Evolutionary conservation across 2,797 vertebrate genomes (phyloP).

Genomic region (Sebastes vulpes): DNA sequence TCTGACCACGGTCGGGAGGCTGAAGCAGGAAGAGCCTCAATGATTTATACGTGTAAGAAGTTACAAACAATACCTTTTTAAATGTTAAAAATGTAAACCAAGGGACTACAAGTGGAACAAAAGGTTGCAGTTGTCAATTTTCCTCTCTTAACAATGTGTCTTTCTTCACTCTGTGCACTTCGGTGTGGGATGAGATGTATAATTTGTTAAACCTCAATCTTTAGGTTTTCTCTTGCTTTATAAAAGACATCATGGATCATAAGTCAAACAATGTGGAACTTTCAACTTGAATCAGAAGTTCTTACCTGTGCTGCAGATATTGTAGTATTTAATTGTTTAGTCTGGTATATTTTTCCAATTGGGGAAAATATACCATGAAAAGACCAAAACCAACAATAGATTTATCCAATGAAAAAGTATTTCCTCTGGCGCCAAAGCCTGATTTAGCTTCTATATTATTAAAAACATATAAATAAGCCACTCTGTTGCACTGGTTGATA

Average conservation of each 20-base stretch:
- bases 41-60: too few species aligned
- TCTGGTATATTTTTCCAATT: not conserved
- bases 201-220: not conserved
- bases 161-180: constrained; percentile 13
- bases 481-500: not conserved
- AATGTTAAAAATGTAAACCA: not conserved
- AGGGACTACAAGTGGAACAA: constrained; percentile 31
- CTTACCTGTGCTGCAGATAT: not conserved
- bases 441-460: not conserved
- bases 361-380: not conserved
- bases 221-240: not conserved
- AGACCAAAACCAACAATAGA: not conserved
- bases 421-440: not conserved
- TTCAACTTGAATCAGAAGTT: not conserved
- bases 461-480: not conserved
- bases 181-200: not conserved
- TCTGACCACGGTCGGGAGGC: too few species aligned
- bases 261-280: not conserved
- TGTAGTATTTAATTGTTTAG: not conserved
- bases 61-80: too few species aligned
- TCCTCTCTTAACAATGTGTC: constrained; percentile 10
- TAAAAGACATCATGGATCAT: not conserved
- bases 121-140: constrained; percentile 41
- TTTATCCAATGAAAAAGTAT: not conserved
- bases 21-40: too few species aligned